Base-by-base conservation (phyloP, 1,140 invertebrate genomes). In the Heliconius melpomene region DNA sequence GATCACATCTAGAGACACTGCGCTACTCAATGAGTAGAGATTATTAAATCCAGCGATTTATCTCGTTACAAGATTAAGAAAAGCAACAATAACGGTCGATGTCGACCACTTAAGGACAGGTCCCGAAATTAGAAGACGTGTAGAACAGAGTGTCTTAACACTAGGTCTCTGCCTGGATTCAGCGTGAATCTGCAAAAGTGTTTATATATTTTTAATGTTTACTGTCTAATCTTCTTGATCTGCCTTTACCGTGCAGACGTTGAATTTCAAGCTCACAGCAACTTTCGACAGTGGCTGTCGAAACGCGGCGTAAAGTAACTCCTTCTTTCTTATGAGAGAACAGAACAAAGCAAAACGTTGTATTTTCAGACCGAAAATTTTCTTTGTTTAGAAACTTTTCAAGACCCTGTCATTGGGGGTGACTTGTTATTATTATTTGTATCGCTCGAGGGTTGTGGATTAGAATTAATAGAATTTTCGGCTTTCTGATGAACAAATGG, bases 301-400 rank as follows among this genome's bases (percentile, higher is more conserved):
- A 73, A 78, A 78, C 71, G 74, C 13, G 71, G 77, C 52, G 72
- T 78, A 72, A 78, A 78, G 77, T 78, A 78, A 78, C 77, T 72
- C 70, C 13, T 78, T 78, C 70, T 78, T 78, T 54, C 72, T 78
- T 52, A 52, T 52, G 50, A 52, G 32, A n/a, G 52, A 72, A 78
- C 60, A 78, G 52, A 72, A 78, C 60, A 78, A 72, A 78, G 52
- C 70, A 72, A 77, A 77, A 20, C 40, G 50, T 32, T 77, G 70
- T 77, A 54, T 78, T 66, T 72, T 72, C 50, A 32, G 23, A 70
- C 29, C 26, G 71, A 54, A 54, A 72, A 72, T 73, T 66, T 66
- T 73, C 77, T 72, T 72, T 78, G 77, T 78, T 78, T 78, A 78
- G 70, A 78, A 76, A 78, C 77, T 78, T 78, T 78, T 78, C 23